Conservation (phyloP, 2,113 vertebrate genomes). For the Serinus canaria region DNA sequence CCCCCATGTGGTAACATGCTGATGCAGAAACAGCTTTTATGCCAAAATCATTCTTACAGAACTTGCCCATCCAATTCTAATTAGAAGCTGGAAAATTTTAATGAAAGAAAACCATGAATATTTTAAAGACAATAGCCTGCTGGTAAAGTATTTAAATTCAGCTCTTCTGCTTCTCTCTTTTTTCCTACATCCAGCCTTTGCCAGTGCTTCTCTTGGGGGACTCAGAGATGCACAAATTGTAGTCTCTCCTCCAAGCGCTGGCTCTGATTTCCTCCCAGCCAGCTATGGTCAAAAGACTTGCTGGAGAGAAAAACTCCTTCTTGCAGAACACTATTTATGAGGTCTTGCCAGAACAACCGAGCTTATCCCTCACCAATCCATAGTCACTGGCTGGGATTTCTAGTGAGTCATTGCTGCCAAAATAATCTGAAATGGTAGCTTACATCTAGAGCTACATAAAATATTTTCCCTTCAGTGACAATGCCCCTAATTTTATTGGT, state of each 20-base stretch:
- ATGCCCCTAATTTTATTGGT: neutral
- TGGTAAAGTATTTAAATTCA: neutral
- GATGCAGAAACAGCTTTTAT: constrained; percentile 9
- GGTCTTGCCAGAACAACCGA: neutral
- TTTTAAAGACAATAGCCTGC: constrained; percentile 42
- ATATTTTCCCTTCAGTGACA: neutral
- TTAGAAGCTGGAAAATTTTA: constrained; percentile 28
- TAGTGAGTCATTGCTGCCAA: neutral
- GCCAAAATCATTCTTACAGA: constrained; percentile 21
- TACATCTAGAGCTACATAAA: neutral
- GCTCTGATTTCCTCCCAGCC: neutral
- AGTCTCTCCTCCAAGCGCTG: neutral
- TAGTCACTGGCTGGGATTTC: neutral
- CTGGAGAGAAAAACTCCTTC: neutral
- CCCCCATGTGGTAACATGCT: neutral
- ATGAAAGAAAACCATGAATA: constrained; percentile 31
- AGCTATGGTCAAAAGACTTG: neutral
- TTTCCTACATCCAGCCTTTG: neutral
- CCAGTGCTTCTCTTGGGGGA: neutral
- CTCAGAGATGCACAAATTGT: neutral
- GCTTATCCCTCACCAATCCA: neutral
- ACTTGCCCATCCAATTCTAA: constrained; percentile 8
- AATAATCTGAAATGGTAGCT: neutral
- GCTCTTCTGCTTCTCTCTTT: neutral
- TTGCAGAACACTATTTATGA: neutral